Percentiles rank a stretch among this genome's conserved stretches.
Conservation (phyloP, 2,113 vertebrate genomes). For the Pterophyllum scalare region DNA sequence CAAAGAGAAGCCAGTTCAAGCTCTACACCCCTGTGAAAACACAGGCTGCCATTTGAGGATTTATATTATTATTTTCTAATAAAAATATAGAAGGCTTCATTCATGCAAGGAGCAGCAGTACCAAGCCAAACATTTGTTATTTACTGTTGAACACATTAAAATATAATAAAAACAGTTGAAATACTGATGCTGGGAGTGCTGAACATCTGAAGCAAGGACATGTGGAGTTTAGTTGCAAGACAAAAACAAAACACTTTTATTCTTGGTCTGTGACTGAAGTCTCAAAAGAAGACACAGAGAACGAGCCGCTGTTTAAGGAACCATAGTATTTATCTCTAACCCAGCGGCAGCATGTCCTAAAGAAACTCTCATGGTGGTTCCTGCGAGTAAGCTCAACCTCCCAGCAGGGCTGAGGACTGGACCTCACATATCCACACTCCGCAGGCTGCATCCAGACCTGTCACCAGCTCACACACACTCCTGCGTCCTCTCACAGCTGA, state of each 20-base stretch:
- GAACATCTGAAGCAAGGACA: not conserved
- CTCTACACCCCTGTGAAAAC: too few species aligned
- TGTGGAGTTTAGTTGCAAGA: not conserved
- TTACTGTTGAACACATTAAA: not conserved
- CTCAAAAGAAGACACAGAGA: not conserved
- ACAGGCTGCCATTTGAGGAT: too few species aligned
- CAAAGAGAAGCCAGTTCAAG: too few species aligned
- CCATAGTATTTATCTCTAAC: conserved; percentile 23
- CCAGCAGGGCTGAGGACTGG: not conserved
- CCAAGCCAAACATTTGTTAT: not conserved
- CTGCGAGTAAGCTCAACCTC: not conserved
- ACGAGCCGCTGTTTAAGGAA: conserved; percentile 27
- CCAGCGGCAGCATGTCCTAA: conserved; percentile 2
- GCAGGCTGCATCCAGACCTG: conserved; percentile 38
- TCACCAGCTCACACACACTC: conserved; percentile 33
- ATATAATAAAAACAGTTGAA: not conserved
- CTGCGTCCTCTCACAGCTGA: conserved; percentile 40
- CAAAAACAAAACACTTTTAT: not conserved
- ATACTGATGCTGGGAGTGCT: not conserved
- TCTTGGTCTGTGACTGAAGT: too few species aligned
- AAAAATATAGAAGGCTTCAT: not conserved
- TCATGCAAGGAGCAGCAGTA: not conserved
- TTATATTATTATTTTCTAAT: not conserved
- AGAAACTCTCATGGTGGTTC: conserved; percentile 19
- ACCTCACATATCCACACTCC: conserved; percentile 30